Evolutionary conservation across 2,888 invertebrate genomes (phyloP), one percentile per base, ranked within the genome.

Genomic region (Chymomyza caudatula): DNA sequence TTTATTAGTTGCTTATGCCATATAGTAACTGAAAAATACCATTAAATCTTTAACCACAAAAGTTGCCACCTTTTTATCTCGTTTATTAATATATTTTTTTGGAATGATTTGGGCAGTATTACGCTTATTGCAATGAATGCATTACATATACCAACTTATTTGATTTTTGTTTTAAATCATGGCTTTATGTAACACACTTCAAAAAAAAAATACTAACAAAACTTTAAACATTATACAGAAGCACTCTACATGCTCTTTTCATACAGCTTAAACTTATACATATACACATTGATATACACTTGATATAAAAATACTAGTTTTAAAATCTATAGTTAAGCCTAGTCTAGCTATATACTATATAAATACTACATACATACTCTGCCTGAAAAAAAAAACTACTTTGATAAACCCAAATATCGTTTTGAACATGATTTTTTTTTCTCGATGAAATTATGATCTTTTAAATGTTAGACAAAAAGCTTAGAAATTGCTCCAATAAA

Each of bases 311-410:
- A 63, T 20, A 42, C 42, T 73, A 76, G 60, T 58, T 62, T 54
- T 73, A 69, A 55, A 72, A 52, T 68, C 56, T 72, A 82, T 60
- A 69, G 62, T 65, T 80, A 84, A 80, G 76, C 73, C 20, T 73
- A 79, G 82, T 64, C 63, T 73, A 83, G 73, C 72, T 63, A 63
- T 68, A 53, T 74, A 79, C 20, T 51, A 17, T 20, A 72, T 67
- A 63, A 54, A 79, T 71, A 80, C 61, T 65, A 59, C 64, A 66
- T 54, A 54, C 60, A 53, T 65, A 69, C 60, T 69, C 67, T 60
- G 62, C 71, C 53, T 53, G 67, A 53, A 65, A 37, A 64, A 63
- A 19, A 44, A 17, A 52, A 49, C 44, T 43, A 44, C 47, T 63
- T 44, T 15, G 8, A 37, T 51, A 37, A 11, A 37, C 29, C 29